Conservation (phyloP, 1,140 invertebrate species). For the Pseudomyrmex cubaensis region DNA sequence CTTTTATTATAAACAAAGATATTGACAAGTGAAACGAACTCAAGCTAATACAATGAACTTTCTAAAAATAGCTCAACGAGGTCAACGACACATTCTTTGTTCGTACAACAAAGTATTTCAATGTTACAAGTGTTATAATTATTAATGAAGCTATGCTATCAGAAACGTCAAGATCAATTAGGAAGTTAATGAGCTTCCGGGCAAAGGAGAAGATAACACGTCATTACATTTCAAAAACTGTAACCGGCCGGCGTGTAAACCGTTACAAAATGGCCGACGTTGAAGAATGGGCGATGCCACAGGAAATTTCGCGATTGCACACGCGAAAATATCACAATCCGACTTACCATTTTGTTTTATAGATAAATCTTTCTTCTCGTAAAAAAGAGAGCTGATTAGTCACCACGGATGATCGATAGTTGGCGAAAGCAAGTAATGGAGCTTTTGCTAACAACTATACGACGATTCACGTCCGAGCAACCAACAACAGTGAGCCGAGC, state of each 20-base stretch:
- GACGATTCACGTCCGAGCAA: neutral
- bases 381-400: constrained; percentile 10
- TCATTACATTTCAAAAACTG: constrained; percentile 7
- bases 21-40: neutral
- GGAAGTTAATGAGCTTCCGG: no score
- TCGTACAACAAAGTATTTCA: neutral
- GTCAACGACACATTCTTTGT: neutral
- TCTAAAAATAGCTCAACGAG: neutral
- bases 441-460: constrained; percentile 68
- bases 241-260: constrained; percentile 67
- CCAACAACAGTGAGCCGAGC: constrained; percentile 44
- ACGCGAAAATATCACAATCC: neutral
- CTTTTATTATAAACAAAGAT: neutral
- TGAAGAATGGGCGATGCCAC: neutral
- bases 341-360: constrained; percentile 71
- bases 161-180: neutral
- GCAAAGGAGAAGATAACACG: neutral
- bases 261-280: constrained; percentile 68
- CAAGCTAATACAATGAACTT: constrained; percentile 18
- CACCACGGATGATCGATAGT: constrained; percentile 57
- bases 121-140: neutral
- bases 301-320: no score
- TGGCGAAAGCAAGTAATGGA: constrained; percentile 74
- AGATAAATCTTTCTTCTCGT: constrained; percentile 11
- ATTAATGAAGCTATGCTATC: neutral